Percentiles rank a stretch among this genome's conserved stretches.
phyloP scores from a whole-genome alignment of 2,797 vertebrate genomes.

The Liparis tanakae region DNA sequence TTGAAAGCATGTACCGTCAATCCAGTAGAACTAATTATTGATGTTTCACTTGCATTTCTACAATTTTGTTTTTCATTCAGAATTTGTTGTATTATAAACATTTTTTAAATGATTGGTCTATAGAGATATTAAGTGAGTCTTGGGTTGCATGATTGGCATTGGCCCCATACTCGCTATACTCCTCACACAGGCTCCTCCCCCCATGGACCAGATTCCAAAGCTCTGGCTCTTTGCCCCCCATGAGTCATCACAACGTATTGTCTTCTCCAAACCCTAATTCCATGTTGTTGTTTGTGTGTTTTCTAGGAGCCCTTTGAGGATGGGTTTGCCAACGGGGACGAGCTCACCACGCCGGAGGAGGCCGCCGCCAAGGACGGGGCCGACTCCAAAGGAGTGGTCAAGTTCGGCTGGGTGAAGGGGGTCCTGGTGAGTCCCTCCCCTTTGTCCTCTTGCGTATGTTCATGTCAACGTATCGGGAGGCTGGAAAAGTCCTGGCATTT shows the following conservation, averaged over 20 bases:
- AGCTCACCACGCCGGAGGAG: conserved; percentile 92
- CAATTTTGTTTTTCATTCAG: not conserved
- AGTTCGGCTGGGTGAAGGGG: conserved; percentile 98
- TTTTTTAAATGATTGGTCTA: not conserved
- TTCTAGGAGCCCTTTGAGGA: conserved; percentile 96
- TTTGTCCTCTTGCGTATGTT: not conserved
- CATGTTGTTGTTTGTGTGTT: conserved; percentile 5
- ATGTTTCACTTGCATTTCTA: not conserved
- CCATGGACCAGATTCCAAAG: not conserved
- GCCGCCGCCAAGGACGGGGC: conserved; percentile 88
- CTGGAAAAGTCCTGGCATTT: too few species aligned
- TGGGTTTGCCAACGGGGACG: conserved; percentile 96
- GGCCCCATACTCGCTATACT: too few species aligned
- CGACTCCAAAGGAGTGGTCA: conserved; percentile 94
- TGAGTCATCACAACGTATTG: too few species aligned
- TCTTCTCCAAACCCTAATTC: not conserved
- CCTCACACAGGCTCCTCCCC: not conserved
- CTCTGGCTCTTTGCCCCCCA: not conserved
- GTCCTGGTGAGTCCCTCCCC: conserved; percentile 88
- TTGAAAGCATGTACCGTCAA: not conserved
- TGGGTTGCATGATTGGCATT: not conserved
- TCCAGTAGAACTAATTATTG: not conserved
- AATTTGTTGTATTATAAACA: not conserved
- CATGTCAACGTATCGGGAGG: not conserved
- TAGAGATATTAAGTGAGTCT: not conserved